Conservation (phyloP, 2,888 invertebrate genomes). For the Ichneumoninae sp. region DNA sequence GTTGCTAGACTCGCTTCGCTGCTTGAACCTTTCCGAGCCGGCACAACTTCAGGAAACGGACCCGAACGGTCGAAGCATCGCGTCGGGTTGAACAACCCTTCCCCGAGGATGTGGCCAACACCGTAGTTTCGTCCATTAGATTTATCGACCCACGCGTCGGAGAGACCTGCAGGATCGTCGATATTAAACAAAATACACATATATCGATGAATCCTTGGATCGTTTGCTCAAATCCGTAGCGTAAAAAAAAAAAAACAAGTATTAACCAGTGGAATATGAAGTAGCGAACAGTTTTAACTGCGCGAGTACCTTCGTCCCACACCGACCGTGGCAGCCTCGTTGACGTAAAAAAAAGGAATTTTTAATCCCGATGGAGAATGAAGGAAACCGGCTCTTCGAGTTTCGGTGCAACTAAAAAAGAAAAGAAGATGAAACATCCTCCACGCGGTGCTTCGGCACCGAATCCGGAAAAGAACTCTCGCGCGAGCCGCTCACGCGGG, state of each 20-base stretch:
- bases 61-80: conserved; percentile 66
- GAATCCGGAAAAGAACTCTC: conserved; percentile 66
- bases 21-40: conserved; percentile 69
- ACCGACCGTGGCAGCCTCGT: conserved; percentile 21
- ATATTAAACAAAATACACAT: neutral
- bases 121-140: conserved; percentile 30
- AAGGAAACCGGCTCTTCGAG: conserved; percentile 60
- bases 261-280: neutral
- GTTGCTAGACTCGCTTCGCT: conserved; percentile 67
- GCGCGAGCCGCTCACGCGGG: conserved; percentile 8
- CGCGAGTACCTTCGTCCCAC: conserved; percentile 27
- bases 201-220: conserved; percentile 13
- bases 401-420: conserved; percentile 50
- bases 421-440: conserved; percentile 12
- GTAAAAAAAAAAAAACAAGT: neutral
- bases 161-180: conserved; percentile 1
- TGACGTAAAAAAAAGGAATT: conserved; percentile 28
- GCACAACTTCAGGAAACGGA: conserved; percentile 67
- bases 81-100: conserved; percentile 71
- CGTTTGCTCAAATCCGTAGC: neutral
- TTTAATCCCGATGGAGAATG: conserved; percentile 55
- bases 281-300: neutral
- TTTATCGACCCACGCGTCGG: conserved; percentile 18
- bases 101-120: conserved; percentile 53
- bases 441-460: conserved; percentile 39